phyloP scores from a whole-genome alignment of 2,888 invertebrate species.

The Himalopsyche kuldschensis region DNA sequence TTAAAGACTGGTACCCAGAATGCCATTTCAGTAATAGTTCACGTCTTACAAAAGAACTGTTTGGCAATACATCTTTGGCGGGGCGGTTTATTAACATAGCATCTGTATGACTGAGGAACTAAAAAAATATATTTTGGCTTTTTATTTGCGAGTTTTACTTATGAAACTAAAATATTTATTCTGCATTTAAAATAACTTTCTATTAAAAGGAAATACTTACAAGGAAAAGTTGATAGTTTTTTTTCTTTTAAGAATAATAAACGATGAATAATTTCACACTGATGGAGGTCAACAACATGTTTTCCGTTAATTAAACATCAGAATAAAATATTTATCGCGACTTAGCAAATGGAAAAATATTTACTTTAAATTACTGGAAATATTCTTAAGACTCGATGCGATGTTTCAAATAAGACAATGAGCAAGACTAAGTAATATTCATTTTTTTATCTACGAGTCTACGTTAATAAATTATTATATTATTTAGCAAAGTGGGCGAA shows the following conservation, averaged over 20 bases:
- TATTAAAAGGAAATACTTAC: not conserved
- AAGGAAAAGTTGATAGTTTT: not conserved
- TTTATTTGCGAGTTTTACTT: not conserved
- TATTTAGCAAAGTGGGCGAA: constrained; percentile 10
- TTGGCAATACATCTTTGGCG: not conserved
- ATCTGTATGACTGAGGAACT: not conserved
- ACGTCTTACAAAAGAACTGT: not conserved
- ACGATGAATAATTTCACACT: not conserved
- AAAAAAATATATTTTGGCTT: not conserved
- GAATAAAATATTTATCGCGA: no score
- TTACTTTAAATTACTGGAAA: no score
- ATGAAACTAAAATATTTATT: not conserved
- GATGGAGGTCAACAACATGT: not conserved
- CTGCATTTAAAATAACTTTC: not conserved
- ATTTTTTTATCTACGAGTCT: not conserved
- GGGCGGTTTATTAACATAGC: not conserved
- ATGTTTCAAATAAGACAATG: not conserved
- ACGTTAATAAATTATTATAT: not conserved
- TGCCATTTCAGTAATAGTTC: not conserved
- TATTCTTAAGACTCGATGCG: not conserved
- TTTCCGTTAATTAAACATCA: not conserved
- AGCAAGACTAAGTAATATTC: not conserved
- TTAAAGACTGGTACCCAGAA: not conserved
- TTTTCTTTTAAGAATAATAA: no score
- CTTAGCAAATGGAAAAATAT: not conserved